Base-by-base conservation (phyloP, 2,888 invertebrate species). In the Rhamnusium bicolor region DNA sequence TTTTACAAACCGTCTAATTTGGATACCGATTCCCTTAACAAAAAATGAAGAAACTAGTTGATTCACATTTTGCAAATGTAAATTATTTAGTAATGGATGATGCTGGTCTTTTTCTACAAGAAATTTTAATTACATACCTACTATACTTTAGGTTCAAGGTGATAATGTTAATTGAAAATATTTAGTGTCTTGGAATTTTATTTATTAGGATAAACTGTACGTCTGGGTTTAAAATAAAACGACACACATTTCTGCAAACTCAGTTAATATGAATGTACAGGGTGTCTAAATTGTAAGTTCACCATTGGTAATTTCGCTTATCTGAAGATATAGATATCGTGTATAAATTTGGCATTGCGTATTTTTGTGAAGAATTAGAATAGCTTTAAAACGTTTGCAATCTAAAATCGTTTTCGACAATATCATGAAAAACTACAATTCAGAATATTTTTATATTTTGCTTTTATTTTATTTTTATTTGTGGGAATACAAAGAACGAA, bases 81-180 rank as follows among this genome's bases (percentile, higher is more conserved):
- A 14, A 16, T n/a, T 24, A 56, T 27, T 27, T n/a, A n/a, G 40
- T 40, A 40, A 40, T 40, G 40, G 40, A 40, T 40, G 40, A 40
- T 40, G 40, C 40, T 32, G 12, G n/a, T n/a, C 2, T n/a, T n/a
- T 40, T 40, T 14, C 24, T 4, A 4, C 24, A 4, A 40, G n/a
- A 40, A 40, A 12, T 40, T 40, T 40, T 40, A 40, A 40, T 40
- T 40, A 40, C 40, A 40, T 40, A 40, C 40, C 40, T 40, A 53
- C 53, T 21, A 24, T 12, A 53, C 53, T 21, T 53, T 19, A 24
- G 4, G 24, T 24, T 54, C 54, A 54, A 54, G 54, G 54, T 54
- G n/a, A 54, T 40, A 24, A 19, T n/a, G 19, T 24, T 54, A 54
- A 54, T 54, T 54, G 54, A 24, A 54, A 54, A 24, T 54, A 24